Evolutionary conservation across 1,140 invertebrate species (phyloP).

Genomic region (Himalopsyche phryganea): DNA sequence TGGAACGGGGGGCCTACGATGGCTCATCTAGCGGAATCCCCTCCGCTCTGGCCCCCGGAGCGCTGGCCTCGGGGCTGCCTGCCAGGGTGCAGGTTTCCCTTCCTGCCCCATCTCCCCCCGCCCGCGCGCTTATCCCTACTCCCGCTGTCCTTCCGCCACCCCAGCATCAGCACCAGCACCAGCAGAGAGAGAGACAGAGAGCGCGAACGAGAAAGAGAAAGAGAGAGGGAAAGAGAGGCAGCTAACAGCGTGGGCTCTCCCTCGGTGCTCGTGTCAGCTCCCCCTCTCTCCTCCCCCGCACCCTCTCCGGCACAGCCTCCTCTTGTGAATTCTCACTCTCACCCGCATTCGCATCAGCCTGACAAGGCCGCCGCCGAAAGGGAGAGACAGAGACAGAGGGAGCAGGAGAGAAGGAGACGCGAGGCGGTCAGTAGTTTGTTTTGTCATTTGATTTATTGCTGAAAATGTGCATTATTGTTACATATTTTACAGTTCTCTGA

Average conservation of each 20-base stretch:
- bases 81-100: constrained; percentile 22
- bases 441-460: too few relatives aligned
- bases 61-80: constrained; percentile 21
- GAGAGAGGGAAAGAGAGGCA: constrained; percentile 1
- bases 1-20: constrained; percentile 7
- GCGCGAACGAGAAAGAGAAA: not conserved
- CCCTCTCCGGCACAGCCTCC: not conserved
- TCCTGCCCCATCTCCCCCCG: constrained; percentile 10
- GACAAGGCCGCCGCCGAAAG: constrained; percentile 69
- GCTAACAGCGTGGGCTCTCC: constrained; percentile 1
- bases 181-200: not conserved
- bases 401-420: constrained; percentile 84
- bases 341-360: constrained; percentile 59
- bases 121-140: not conserved
- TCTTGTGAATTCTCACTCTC: constrained; percentile 41
- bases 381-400: constrained; percentile 74
- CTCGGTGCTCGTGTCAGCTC: not conserved
- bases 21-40: constrained; percentile 2
- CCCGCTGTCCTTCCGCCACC: not conserved
- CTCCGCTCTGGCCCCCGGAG: not conserved
- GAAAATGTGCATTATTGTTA: too few relatives aligned
- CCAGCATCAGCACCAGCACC: not conserved
- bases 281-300: not conserved
- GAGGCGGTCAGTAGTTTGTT: constrained; percentile 81
- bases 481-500: too few relatives aligned